These are phyloP conservation scores for Synergus laeviventris DNA, from an alignment of 2,888 invertebrate genomes.

Conservation along the genomic window DNA sequence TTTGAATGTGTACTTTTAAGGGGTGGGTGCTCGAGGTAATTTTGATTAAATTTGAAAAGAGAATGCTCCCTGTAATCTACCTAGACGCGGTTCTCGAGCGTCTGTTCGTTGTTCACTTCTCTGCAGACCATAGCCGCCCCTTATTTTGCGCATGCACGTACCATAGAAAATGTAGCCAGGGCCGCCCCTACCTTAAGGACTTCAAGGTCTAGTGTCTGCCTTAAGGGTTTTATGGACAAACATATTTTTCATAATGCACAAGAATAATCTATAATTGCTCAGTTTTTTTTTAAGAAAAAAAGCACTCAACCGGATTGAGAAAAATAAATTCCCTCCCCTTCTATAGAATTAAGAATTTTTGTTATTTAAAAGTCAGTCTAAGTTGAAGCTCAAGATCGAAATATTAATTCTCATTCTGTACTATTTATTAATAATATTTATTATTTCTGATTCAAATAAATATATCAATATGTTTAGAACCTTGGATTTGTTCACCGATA, in stretches of 20 bases:
- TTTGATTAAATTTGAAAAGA: background rate
- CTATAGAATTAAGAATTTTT: no score
- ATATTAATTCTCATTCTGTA: background rate
- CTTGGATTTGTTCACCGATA: background rate
- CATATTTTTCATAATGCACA: background rate
- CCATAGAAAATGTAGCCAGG: slow-evolving; percentile 65
- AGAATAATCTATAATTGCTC: background rate
- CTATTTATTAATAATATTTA: background rate
- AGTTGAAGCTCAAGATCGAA: no score
- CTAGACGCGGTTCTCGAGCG: slow-evolving; percentile 63
- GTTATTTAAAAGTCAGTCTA: no score
- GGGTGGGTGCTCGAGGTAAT: background rate
- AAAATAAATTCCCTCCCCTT: background rate
- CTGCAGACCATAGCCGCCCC: slow-evolving; percentile 58
- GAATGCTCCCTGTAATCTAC: slow-evolving; percentile 48
- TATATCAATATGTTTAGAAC: background rate
- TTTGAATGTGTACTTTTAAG: slow-evolving; percentile 5
- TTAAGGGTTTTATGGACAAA: background rate
- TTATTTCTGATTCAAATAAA: background rate
- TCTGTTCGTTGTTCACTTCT: slow-evolving; percentile 58
- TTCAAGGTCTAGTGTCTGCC: slow-evolving; percentile 12
- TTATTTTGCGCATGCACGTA: slow-evolving; percentile 63
- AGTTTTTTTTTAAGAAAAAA: background rate
- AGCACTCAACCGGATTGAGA: background rate
- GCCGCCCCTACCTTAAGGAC: slow-evolving; percentile 66